Evolutionary conservation across 2,113 vertebrate genomes (phyloP).

Genomic region (Daboia siamensis): DNA sequence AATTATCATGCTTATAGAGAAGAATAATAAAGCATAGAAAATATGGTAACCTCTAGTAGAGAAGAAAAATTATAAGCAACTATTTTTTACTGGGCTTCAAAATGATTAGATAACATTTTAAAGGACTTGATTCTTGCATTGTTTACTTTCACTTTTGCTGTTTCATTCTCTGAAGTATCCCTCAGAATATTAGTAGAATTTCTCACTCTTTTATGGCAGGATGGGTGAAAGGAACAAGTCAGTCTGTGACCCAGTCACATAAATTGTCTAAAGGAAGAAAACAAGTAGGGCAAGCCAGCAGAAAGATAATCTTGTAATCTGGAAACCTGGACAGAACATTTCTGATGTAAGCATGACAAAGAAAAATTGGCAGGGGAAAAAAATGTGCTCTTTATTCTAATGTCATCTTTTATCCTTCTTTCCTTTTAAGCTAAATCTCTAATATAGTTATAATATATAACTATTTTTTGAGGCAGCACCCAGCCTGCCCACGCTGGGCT

Average conservation of each 20-base stretch:
- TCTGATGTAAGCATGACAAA: neutral
- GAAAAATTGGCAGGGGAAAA: neutral
- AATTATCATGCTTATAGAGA: neutral
- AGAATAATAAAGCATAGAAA: neutral
- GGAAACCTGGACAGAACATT: neutral
- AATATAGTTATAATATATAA: neutral
- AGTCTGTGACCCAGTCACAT: neutral
- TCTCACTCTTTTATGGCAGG: neutral
- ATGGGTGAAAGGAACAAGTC: neutral
- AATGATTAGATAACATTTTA: neutral
- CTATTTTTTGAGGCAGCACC: neutral
- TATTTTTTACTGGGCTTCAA: neutral
- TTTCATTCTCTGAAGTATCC: neutral
- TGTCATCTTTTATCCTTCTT: neutral
- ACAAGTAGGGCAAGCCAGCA: neutral
- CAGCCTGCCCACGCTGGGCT: neutral
- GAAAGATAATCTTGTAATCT: neutral
- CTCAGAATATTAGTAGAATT: neutral
- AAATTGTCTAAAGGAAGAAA: neutral
- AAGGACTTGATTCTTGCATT: neutral
- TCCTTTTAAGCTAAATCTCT: neutral
- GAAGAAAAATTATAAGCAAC: neutral
- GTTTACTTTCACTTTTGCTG: neutral
- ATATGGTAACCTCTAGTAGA: neutral
- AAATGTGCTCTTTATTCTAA: neutral